Evolutionary conservation across 2,113 vertebrate species (phyloP).

Genomic region (Pongo abelii): DNA sequence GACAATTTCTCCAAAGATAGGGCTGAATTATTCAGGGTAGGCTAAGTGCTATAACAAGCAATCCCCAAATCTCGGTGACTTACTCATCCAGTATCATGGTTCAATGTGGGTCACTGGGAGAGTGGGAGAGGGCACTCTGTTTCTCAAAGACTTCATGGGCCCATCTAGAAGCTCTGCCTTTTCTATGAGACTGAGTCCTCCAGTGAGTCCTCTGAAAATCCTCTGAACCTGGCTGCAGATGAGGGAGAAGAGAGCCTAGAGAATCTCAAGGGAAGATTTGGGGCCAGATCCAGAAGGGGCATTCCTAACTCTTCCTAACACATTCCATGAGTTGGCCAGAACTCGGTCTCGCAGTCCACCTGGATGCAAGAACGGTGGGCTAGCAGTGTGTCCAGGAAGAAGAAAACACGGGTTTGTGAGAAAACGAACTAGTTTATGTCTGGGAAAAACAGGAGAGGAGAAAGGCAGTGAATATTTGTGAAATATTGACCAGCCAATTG

Average conservation of each 20-base stretch:
- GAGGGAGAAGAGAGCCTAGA: not conserved
- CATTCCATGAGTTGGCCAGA: not conserved
- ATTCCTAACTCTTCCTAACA: not conserved
- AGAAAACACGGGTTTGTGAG: not conserved
- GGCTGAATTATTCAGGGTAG: not conserved
- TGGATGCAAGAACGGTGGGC: not conserved
- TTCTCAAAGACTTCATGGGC: not conserved
- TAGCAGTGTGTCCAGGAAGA: not conserved
- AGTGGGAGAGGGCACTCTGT: not conserved
- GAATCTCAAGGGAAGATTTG: not conserved
- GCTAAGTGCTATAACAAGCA: not conserved
- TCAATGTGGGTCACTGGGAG: not conserved
- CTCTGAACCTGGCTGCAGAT: not conserved
- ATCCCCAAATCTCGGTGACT: not conserved
- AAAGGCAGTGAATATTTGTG: not conserved
- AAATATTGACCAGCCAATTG: not conserved
- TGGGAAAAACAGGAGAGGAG: not conserved
- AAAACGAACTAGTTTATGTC: not conserved
- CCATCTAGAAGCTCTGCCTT: not conserved
- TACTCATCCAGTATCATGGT: not conserved
- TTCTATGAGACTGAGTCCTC: not conserved
- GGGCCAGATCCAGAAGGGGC: not conserved
- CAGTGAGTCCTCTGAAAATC: not conserved
- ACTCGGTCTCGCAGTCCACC: not conserved
- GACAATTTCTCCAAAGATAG: not conserved